Percentiles rank a stretch among this genome's conserved stretches.
Evolutionary conservation across 2,113 vertebrate genomes (phyloP).

Genomic region (Pholis gunnellus): DNA sequence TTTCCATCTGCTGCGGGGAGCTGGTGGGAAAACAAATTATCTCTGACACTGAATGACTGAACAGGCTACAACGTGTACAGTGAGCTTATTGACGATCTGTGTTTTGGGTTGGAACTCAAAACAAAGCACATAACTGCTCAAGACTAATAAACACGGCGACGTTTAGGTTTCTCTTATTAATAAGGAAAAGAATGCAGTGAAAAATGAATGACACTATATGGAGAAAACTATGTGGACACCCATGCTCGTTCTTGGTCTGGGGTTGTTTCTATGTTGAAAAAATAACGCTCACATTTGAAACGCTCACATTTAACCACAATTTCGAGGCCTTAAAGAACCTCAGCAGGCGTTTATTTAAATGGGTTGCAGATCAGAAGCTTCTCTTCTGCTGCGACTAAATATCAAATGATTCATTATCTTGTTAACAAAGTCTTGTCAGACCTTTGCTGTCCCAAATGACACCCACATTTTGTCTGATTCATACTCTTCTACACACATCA

Average conservation of each 20-base stretch:
- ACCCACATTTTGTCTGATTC: conserved; percentile 67
- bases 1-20: conserved; percentile 37
- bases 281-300: not conserved
- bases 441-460: conserved; percentile 46
- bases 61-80: no score
- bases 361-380: conserved; percentile 15
- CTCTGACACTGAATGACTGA: not conserved
- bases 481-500: conserved; percentile 28
- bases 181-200: not conserved
- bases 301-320: not conserved
- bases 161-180: not conserved
- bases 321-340: not conserved
- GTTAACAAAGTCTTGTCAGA: conserved; percentile 58
- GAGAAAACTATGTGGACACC: not conserved
- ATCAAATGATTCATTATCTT: conserved; percentile 65
- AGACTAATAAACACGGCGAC: not conserved
- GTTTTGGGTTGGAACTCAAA: not conserved
- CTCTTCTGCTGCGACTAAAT: conserved; percentile 43
- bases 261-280: not conserved
- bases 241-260: not conserved
- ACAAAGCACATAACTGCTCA: not conserved
- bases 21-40: conserved; percentile 12
- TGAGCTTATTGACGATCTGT: not conserved
- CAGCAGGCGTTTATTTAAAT: not conserved
- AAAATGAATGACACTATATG: not conserved